Base-by-base conservation (phyloP, 2,888 invertebrate genomes). In the Uloborus plumipes region DNA sequence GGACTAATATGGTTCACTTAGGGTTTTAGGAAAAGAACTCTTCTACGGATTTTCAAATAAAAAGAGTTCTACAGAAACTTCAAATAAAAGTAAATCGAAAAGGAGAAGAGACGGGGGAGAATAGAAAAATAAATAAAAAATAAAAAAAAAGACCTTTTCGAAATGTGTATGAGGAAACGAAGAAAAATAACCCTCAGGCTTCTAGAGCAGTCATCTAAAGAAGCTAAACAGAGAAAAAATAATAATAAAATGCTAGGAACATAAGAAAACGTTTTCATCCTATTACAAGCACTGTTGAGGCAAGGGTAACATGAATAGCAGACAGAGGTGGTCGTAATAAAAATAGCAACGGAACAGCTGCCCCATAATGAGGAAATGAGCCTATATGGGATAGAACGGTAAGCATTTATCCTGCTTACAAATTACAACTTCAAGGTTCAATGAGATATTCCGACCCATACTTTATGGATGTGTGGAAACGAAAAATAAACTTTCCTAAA, bases 191-290 rank as follows among this genome's bases (percentile, higher is more conserved):
- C 66, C 51, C 51, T 61, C 31, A 58, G 58, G 55, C 55, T 55
- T 13, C 51, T 62, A 26, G 22, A 71, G 66, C n/a, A 58, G 79
- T 71, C 71, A 71, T 71, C 71, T 65, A 49, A 62, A 58, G 55
- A 70, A 78, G 61, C 58, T 31, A 50, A 51, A 72, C 20, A 53
- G 55, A 18, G 39, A 31, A 58, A 58, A 31, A 31, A 7, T 26
- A 31, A 62, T 62, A 39, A 39, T 39, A 61, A 18, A 59, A 20
- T 50, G 16, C 16, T 65, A 16, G 50, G 59, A 72, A 65, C 66
- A 72, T 51, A 67, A 61, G 65, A 79, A 79, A 79, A 72, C 72
- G 69, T 73, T 80, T 73, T 80, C 73, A 73, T 73, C 79, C 61
- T 78, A 71, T 77, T 77, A 70, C 49, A 65, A 31, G 49, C 26